phyloP scores from a whole-genome alignment of 2,888 invertebrate species.

The Coremacera marginata region DNA sequence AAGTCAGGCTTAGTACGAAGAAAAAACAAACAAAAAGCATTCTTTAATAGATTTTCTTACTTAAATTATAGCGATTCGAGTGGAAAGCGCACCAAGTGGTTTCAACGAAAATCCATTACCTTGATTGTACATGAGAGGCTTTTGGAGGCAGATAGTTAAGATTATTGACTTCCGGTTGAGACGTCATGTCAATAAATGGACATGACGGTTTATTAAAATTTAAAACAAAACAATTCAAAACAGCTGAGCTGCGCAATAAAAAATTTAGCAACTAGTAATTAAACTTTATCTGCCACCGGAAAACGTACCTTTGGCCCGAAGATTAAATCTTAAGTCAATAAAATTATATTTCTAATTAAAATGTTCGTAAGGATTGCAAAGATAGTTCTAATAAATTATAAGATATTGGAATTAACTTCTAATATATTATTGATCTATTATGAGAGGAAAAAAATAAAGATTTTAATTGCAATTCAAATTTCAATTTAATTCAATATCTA shows the following conservation, averaged over 20 bases:
- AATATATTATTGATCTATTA: too few species aligned
- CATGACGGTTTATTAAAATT: not conserved
- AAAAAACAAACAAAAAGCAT: not conserved
- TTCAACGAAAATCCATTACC: not conserved
- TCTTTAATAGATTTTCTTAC: constrained; percentile 3
- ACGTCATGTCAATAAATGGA: not conserved
- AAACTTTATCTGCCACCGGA: too few species aligned
- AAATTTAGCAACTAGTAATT: too few species aligned
- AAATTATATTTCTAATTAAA: too few species aligned
- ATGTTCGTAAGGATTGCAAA: too few species aligned
- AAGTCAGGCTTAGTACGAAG: constrained; percentile 11
- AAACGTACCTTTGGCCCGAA: too few species aligned
- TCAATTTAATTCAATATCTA: too few species aligned
- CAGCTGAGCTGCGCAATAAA: not conserved
- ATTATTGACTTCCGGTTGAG: constrained; percentile 19
- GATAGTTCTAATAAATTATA: too few species aligned
- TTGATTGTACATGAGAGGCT: not conserved
- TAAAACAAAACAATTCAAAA: not conserved
- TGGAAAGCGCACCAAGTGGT: not conserved
- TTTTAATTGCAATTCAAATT: too few species aligned
- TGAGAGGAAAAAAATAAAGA: too few species aligned
- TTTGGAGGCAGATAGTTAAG: not conserved
- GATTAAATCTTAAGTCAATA: too few species aligned
- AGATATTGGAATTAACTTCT: too few species aligned
- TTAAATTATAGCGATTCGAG: not conserved